Percentiles rank a stretch among this genome's conserved stretches.
Evolutionary conservation across 2,113 vertebrate species (phyloP).

Genomic region (Tenrec ecaudatus): DNA sequence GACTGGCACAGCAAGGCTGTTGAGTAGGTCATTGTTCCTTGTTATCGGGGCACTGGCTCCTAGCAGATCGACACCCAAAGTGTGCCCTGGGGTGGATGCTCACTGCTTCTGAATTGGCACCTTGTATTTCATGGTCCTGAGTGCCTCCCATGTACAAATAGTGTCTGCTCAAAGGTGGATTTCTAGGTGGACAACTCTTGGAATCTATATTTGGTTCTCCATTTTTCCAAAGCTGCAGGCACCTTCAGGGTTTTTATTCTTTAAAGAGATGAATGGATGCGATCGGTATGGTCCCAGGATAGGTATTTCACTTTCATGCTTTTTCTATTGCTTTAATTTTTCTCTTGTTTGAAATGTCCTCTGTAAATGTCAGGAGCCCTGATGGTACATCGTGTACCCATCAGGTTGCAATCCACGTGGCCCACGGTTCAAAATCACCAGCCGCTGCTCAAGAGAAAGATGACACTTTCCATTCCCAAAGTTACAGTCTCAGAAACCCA

Average conservation of each 20-base stretch:
- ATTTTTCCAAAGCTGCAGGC: neutral
- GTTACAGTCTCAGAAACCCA: too few species aligned
- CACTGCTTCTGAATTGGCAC: conserved; percentile 47
- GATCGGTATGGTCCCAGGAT: neutral
- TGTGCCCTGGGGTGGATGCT: neutral
- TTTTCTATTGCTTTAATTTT: neutral
- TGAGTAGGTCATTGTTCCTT: neutral
- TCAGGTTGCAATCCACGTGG: too few species aligned
- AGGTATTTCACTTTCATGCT: neutral
- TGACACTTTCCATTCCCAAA: too few species aligned
- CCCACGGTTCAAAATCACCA: too few species aligned
- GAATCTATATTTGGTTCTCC: conserved; percentile 3
- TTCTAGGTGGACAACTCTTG: neutral
- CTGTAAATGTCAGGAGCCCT: neutral
- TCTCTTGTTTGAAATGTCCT: neutral
- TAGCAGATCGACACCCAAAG: neutral
- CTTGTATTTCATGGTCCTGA: neutral
- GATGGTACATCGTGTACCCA: too few species aligned
- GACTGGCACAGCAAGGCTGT: neutral
- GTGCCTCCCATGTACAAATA: neutral
- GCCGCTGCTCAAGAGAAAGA: too few species aligned
- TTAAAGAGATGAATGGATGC: conserved; percentile 24
- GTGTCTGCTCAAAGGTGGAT: neutral
- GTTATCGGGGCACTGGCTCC: neutral
- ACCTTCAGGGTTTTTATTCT: neutral